phyloP scores from a whole-genome alignment of 2,113 vertebrate genomes.

The Actinemys pallida region DNA sequence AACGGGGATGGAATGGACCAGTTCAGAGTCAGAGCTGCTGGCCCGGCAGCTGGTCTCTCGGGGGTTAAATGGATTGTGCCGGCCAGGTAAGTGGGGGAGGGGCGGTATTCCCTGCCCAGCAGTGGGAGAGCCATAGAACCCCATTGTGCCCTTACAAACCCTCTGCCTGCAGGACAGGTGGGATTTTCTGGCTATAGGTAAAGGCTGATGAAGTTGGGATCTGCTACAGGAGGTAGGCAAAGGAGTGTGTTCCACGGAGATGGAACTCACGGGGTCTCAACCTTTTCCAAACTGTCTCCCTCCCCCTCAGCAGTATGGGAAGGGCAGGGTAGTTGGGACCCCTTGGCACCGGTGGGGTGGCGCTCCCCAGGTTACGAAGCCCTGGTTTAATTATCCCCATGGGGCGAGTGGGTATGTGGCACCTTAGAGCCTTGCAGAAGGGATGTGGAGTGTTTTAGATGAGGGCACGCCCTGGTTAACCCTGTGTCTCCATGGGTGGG shows the following conservation, averaged over 20 bases:
- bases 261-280: background rate
- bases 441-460: background rate
- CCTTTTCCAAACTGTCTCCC: background rate
- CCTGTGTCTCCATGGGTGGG: background rate
- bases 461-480: background rate
- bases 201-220: background rate
- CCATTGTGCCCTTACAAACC: background rate
- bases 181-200: background rate
- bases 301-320: background rate
- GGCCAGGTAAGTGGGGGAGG: background rate
- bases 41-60: background rate
- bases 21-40: background rate
- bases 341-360: background rate
- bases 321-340: background rate
- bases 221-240: background rate
- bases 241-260: background rate
- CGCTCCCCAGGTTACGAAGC: background rate
- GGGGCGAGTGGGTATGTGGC: background rate
- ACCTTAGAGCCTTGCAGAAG: background rate
- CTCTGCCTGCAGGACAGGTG: background rate
- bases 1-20: background rate
- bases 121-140: background rate
- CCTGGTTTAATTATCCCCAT: background rate
- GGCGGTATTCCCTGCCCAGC: background rate
- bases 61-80: background rate